Base-by-base conservation (phyloP, 2,113 vertebrate species). In the Channa argus region DNA sequence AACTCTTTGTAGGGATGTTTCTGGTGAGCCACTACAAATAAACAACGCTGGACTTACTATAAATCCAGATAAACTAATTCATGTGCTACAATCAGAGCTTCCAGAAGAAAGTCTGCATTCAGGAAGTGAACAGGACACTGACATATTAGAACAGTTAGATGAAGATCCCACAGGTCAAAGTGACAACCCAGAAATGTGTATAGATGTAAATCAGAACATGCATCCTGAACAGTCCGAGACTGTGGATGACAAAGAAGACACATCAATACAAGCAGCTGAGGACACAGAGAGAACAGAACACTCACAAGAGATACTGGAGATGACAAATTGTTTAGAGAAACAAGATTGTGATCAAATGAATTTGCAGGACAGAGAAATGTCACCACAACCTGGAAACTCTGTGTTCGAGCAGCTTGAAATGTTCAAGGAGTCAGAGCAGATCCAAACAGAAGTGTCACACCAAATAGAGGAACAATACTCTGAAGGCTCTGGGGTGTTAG, bases 121-220 rank as follows among this genome's bases (percentile, higher is more conserved):
- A 2, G 67, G 15, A 6, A 12, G 24, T 5, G 66, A 84, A 69
- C 71, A 88, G 47, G 74, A 79, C 24, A 6, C 7, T 8, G 36
- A 46, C 10, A 11, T 33, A 41, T 62, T 4, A 6, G 39, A 61
- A 46, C 41, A 0, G 52, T 67, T 70, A 56, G 39, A 60, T 39
- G 65, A 78, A 55, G 68, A 68, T 8, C 39, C 64, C 24, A 12
- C 43, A 5, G 53, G 15, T 74, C 10, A 24, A 63, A 61, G 56
- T 13, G 52, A 71, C 51, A 58, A 63, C 56, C 52, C 64, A 43
- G 72, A 70, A 54, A 85, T 86, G 83, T 86, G 69, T 36, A 4
- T 70, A 65, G 77, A 85, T 74, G 63, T 77, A 34, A 61, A 62
- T 56, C 51, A 85, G 56, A 34, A 41, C 1, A 37, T 74, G 52